A percentile compares a stretch with the other conserved stretches of the same genome.
Conservation (phyloP, 2,113 vertebrate species). For the Phyllopteryx taeniolatus region DNA sequence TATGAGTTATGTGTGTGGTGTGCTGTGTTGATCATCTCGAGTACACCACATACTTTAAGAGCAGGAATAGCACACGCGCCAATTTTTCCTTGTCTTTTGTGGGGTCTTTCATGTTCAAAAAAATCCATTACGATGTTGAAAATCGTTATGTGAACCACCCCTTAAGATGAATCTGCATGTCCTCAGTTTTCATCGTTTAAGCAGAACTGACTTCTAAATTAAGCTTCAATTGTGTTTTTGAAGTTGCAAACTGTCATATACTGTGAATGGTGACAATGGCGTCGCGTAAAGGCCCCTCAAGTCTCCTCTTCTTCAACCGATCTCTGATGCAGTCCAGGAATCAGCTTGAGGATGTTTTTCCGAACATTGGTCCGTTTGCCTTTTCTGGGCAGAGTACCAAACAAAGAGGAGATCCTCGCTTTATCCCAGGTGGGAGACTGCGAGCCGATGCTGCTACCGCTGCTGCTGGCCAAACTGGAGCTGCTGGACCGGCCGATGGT, state of each 20-base stretch:
- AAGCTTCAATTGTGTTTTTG: background rate
- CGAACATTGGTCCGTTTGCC: conserved; percentile 76
- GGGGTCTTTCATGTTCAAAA: too few relatives aligned
- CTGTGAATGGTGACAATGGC: background rate
- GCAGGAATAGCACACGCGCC: too few relatives aligned
- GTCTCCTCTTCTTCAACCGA: conserved; percentile 87
- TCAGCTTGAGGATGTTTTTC: conserved; percentile 84
- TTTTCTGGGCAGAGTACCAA: conserved; percentile 88
- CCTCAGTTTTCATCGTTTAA: too few relatives aligned
- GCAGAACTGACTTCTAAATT: too few relatives aligned
- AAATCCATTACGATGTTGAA: background rate
- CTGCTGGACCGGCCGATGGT: conserved; percentile 71
- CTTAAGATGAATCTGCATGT: too few relatives aligned
- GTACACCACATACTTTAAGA: too few relatives aligned
- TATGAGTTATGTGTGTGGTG: too few relatives aligned
- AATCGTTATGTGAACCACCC: too few relatives aligned
- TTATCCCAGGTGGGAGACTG: conserved; percentile 81
- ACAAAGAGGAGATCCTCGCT: conserved; percentile 62
- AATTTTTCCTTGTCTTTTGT: too few relatives aligned
- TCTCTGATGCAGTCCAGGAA: conserved; percentile 83
- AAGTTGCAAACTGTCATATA: background rate
- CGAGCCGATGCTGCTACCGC: conserved; percentile 52
- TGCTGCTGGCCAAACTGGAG: conserved; percentile 79
- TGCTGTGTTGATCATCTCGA: too few relatives aligned
- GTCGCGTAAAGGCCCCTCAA: background rate